Conservation (phyloP, 2,888 invertebrate species). For the Lasioglossum pauxillum region DNA sequence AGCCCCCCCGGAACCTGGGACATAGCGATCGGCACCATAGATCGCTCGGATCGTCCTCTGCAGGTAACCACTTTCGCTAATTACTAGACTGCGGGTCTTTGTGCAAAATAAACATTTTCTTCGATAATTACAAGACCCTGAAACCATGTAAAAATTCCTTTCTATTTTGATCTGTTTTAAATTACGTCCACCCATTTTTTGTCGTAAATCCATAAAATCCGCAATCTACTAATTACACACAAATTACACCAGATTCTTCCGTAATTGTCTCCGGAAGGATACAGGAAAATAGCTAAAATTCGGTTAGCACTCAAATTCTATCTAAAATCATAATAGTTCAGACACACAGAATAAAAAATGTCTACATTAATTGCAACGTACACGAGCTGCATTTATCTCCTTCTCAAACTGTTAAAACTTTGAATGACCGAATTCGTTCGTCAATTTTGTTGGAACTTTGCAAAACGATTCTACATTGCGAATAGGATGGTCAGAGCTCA, state of each 20-base stretch:
- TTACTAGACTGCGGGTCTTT: too few relatives aligned
- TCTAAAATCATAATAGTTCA: too few relatives aligned
- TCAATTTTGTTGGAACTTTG: neutral
- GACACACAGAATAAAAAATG: neutral
- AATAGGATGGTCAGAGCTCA: neutral
- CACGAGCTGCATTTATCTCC: neutral
- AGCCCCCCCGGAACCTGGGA: conserved; percentile 11
- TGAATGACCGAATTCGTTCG: neutral
- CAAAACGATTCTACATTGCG: neutral
- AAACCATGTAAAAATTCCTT: too few relatives aligned
- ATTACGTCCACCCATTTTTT: too few relatives aligned
- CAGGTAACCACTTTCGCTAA: conserved; percentile 26
- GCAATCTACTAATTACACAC: neutral
- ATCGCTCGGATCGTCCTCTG: conserved; percentile 1
- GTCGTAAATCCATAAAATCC: too few relatives aligned
- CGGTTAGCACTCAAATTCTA: neutral
- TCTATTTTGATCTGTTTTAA: too few relatives aligned
- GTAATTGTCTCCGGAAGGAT: neutral
- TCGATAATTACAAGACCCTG: too few relatives aligned
- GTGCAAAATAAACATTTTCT: too few relatives aligned
- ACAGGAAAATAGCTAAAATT: neutral
- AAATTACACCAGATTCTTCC: neutral
- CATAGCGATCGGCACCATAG: conserved; percentile 10
- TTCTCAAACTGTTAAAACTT: neutral
- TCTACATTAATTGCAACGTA: neutral